phyloP scores from a whole-genome alignment of 2,797 vertebrate species.

The Cirrhinus molitorella region DNA sequence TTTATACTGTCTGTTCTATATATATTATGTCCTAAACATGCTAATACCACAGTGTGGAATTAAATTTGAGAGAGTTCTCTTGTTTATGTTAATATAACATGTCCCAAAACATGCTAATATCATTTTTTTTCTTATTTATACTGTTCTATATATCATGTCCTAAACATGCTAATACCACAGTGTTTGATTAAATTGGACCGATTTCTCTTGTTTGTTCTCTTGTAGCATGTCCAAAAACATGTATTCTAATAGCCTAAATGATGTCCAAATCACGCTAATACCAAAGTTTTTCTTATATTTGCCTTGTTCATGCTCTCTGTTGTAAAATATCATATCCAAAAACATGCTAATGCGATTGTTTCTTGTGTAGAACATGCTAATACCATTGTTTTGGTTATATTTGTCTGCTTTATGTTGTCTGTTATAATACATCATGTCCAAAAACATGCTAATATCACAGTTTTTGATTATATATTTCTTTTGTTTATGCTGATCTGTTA shows the following conservation, averaged over 20 bases:
- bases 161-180: neutral
- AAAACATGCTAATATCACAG: neutral
- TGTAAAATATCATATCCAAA: neutral
- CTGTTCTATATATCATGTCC: neutral
- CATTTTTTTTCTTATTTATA: neutral
- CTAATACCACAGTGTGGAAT: no score
- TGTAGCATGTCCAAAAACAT: neutral
- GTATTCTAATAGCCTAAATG: no score
- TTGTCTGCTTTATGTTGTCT: neutral
- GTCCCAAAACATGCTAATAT: neutral
- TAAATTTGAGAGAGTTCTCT: no score
- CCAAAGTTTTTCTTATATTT: neutral
- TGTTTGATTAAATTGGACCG: neutral
- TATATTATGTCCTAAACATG: no score
- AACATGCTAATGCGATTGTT: no score
- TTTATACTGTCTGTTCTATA: no score
- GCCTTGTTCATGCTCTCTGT: neutral
- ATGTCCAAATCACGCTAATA: neutral
- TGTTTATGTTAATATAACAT: no score
- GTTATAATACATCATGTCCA: neutral
- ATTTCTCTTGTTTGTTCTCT: neutral
- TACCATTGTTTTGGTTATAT: no score
- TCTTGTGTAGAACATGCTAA: no score
- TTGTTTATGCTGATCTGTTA: neutral
- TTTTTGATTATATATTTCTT: neutral